Evolutionary conservation across 2,797 vertebrate species (phyloP), one percentile per base, ranked within the genome.

Genomic region (Pelodytes ibericus): DNA sequence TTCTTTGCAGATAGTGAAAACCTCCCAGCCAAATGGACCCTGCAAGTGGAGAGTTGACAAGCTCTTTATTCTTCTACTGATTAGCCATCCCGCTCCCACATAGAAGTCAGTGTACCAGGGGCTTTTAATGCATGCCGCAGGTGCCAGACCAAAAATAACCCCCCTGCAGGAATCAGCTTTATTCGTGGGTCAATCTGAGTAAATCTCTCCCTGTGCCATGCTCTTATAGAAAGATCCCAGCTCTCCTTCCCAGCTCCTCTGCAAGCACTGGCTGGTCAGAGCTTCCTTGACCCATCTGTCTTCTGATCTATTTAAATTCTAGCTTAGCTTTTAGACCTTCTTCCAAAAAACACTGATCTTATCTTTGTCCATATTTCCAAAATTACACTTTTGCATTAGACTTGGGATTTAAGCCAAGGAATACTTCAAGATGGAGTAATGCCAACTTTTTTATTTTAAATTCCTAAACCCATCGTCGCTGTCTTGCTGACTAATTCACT

Each of bases 1-100:
- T 70, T n/a, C 69, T 62, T 75, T 65, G 39, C 53, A 11, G n/a
- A 2, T 27, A 44, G 29, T 30, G n/a, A 70, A 53, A 51, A 33
- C 51, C 30, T 27, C 18, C 25, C 58, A 22, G 30, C 25, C 3
- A 13, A 53, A 26, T 3, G 57, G 74, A 71, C 74, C 74, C 74
- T 20, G 59, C 25, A 24, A 71, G 56, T 47, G 47, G 24, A 63
- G 44, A 57, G 16, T 24, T 31, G 59, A 71, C 59, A 33, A 62
- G 47, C 7, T 5, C 22, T 2, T 18, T 39, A 60, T n/a, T 16
- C 9, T 27, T 20, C 8, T 2, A n/a, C 22, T 75, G 65, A 75
- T 76, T 53, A 76, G 65, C 68, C 31, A 26, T n/a, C 59, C 49
- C 15, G 5, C 24, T 60, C 22, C 1, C 57, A 3, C 16, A 11